Conservation (phyloP, 2,113 vertebrate genomes). For the Stictonetta naevosa region DNA sequence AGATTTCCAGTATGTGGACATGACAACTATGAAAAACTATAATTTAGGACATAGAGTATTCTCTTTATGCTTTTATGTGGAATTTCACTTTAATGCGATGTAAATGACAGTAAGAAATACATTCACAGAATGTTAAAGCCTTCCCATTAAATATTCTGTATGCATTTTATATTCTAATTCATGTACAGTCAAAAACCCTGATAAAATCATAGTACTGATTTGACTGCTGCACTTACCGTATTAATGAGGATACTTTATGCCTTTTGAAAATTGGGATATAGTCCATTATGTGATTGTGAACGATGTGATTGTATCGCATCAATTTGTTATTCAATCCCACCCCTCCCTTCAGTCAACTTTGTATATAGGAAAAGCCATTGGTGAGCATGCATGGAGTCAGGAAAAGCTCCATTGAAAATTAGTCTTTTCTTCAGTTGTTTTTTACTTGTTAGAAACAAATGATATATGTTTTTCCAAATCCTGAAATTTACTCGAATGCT, state of each 20-base stretch:
- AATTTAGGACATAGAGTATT: slow-evolving; percentile 77
- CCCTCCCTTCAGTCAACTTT: slow-evolving; percentile 80
- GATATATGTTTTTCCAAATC: not conserved
- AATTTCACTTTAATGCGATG: slow-evolving; percentile 83
- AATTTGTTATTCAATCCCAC: slow-evolving; percentile 83
- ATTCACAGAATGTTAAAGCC: slow-evolving; percentile 81
- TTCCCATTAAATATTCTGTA: slow-evolving; percentile 85
- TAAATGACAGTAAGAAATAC: slow-evolving; percentile 84
- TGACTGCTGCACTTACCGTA: slow-evolving; percentile 85
- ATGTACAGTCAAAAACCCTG: slow-evolving; percentile 86
- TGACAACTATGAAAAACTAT: slow-evolving; percentile 77
- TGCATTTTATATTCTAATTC: slow-evolving; percentile 87
- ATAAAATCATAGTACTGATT: slow-evolving; percentile 86
- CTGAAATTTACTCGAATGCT: not conserved
- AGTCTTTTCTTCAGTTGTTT: slow-evolving; percentile 27
- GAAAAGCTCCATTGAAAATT: slow-evolving; percentile 25
- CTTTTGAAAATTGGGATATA: slow-evolving; percentile 86
- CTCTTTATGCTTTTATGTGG: slow-evolving; percentile 81
- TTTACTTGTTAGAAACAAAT: not conserved
- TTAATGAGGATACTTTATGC: slow-evolving; percentile 88
- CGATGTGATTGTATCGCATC: slow-evolving; percentile 84
- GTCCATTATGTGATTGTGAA: slow-evolving; percentile 86
- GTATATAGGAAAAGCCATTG: slow-evolving; percentile 70
- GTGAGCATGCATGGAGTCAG: not conserved
- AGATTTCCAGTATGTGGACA: slow-evolving; percentile 73